A percentile compares a stretch with the other conserved stretches of the same genome.
phyloP scores from a whole-genome alignment of 1,140 invertebrate species.

The Ostrea edulis region DNA sequence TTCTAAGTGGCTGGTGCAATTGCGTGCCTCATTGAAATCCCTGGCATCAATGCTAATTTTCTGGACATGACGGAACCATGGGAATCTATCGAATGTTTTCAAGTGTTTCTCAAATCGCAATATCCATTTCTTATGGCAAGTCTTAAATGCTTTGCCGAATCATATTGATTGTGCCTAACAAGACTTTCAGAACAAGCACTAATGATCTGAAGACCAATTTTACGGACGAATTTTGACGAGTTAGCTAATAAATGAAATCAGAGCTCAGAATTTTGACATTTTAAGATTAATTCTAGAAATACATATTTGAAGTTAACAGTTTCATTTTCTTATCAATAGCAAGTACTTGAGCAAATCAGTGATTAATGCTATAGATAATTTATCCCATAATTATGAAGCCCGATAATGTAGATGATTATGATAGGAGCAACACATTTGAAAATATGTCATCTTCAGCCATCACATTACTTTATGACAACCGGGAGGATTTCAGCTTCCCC shows the following conservation, averaged over 20 bases:
- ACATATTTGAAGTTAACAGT: neutral
- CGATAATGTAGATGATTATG: too few species aligned
- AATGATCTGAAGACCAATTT: neutral
- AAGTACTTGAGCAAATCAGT: neutral
- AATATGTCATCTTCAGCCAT: too few species aligned
- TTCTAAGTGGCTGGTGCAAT: conserved; percentile 31
- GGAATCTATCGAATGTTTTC: conserved; percentile 32
- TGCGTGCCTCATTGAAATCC: conserved; percentile 26
- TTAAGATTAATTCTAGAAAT: neutral
- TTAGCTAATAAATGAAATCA: neutral
- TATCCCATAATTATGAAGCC: too few species aligned
- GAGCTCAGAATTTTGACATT: neutral
- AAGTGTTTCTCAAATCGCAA: conserved; percentile 34
- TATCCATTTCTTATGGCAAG: conserved; percentile 29
- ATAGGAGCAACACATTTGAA: too few species aligned
- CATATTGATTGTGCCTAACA: conserved; percentile 16
- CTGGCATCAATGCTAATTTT: conserved; percentile 28
- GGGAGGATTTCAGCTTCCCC: too few species aligned
- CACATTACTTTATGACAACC: too few species aligned
- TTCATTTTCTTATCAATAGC: neutral
- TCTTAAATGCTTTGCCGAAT: conserved; percentile 27
- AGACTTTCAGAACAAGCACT: neutral
- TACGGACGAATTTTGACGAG: neutral
- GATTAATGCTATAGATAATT: neutral
- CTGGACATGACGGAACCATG: conserved; percentile 29